Evolutionary conservation across 2,113 vertebrate genomes (phyloP).

Genomic region (Cavia porcellus): DNA sequence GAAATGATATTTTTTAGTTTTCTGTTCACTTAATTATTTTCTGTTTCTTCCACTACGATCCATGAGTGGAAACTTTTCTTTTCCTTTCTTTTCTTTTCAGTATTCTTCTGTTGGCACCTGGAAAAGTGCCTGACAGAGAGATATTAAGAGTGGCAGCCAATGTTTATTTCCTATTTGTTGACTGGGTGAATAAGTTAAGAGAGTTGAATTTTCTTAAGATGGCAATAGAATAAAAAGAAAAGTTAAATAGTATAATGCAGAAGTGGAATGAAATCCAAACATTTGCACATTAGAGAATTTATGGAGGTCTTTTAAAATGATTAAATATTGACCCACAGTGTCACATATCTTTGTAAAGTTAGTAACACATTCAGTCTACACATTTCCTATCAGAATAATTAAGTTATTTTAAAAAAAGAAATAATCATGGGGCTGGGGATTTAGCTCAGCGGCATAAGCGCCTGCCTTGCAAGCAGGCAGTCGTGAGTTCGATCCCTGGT

Average conservation of each 20-base stretch:
- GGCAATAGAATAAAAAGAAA: conserved; percentile 23
- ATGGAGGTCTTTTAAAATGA: background rate
- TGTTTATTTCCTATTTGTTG: conserved; percentile 22
- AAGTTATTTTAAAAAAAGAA: background rate
- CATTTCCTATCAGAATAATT: background rate
- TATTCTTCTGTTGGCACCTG: background rate
- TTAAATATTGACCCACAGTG: background rate
- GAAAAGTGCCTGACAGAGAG: background rate
- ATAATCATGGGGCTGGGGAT: background rate
- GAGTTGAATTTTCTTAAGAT: conserved; percentile 27
- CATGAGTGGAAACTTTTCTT: background rate
- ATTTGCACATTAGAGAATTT: background rate
- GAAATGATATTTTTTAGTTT: conserved; percentile 5
- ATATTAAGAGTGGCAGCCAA: background rate
- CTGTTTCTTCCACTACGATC: background rate
- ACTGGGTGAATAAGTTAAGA: background rate
- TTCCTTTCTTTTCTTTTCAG: background rate
- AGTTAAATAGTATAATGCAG: background rate
- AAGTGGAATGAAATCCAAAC: background rate
- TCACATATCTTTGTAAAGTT: background rate
- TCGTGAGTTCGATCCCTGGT: too few relatives aligned
- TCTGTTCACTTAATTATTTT: conserved; percentile 43
- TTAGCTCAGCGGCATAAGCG: too few relatives aligned
- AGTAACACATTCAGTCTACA: background rate
- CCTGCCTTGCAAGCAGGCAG: too few relatives aligned